Evolutionary conservation across 2,113 vertebrate species (phyloP).

Genomic region (Genyomyrus donnyi): DNA sequence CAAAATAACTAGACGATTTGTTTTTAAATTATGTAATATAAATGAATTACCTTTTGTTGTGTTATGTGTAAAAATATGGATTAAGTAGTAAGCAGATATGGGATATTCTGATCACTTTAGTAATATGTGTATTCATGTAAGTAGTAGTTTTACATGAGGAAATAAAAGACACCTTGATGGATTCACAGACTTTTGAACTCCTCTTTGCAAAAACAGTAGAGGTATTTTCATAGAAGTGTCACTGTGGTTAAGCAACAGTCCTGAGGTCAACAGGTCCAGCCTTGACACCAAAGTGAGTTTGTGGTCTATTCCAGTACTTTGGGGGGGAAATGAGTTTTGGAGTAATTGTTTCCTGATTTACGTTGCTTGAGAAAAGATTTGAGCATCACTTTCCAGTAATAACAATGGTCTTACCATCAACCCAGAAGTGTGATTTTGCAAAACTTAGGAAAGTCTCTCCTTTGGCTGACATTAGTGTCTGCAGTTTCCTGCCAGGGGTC

Average conservation of each 20-base stretch:
- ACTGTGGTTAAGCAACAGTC: not conserved
- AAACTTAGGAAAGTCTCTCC: slow-evolving; percentile 78
- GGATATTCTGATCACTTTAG: not conserved
- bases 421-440: slow-evolving; percentile 70
- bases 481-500: slow-evolving; percentile 38
- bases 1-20: not conserved
- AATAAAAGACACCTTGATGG: not conserved
- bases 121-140: not conserved
- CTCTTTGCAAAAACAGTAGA: not conserved
- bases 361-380: not conserved
- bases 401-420: slow-evolving; percentile 68
- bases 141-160: not conserved
- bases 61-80: not conserved
- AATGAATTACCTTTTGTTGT: not conserved
- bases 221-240: not conserved
- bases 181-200: not conserved
- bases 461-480: slow-evolving; percentile 59
- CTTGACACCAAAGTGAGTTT: not conserved
- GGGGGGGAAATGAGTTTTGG: not conserved
- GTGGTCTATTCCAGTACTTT: not conserved
- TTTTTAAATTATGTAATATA: not conserved
- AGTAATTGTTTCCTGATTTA: not conserved
- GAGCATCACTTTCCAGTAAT: not conserved
- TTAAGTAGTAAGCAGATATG: not conserved
- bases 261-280: not conserved